phyloP scores from a whole-genome alignment of 2,113 vertebrate species.

The Lamprologus callipterus region DNA sequence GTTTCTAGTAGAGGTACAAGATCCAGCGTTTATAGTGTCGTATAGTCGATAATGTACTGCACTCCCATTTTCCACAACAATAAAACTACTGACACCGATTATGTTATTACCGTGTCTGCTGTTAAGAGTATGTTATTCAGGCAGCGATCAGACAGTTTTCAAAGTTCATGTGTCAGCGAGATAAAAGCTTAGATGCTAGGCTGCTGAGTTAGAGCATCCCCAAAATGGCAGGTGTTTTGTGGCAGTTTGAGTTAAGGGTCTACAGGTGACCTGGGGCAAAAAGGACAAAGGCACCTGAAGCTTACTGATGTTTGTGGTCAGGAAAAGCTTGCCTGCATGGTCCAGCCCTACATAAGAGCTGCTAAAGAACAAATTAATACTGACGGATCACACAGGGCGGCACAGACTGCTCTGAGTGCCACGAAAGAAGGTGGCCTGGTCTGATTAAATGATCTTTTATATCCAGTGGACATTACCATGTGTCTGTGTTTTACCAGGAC shows the following conservation, averaged over 20 bases:
- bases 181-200: background rate
- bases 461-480: background rate
- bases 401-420: background rate
- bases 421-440: background rate
- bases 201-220: background rate
- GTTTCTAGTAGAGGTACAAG: conserved; percentile 73
- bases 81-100: background rate
- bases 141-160: background rate
- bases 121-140: background rate
- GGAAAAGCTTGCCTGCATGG: background rate
- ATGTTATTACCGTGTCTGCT: background rate
- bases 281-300: background rate
- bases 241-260: background rate
- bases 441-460: background rate
- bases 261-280: background rate
- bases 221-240: background rate
- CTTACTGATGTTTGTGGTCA: background rate
- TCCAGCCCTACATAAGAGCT: background rate
- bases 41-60: background rate
- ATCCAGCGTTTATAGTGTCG: background rate
- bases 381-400: background rate
- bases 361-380: background rate
- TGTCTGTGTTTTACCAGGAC: background rate
- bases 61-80: background rate
- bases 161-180: background rate